Evolutionary conservation across 2,797 vertebrate species (phyloP), one percentile per base, ranked within the genome.

Genomic region (Chanos chanos): DNA sequence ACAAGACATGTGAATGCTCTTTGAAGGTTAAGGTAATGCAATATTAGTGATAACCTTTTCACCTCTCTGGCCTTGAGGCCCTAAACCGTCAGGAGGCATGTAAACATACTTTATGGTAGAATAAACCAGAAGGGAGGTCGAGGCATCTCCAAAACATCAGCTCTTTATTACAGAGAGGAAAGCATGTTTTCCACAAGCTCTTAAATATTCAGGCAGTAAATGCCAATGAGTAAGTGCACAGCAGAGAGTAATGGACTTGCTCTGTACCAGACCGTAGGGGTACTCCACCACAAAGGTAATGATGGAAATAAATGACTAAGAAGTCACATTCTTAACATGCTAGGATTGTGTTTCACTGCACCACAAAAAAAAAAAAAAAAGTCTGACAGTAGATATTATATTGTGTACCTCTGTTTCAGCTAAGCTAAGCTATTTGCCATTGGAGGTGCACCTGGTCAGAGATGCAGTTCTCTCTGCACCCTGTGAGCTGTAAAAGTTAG

Each of bases 41-140:
- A 39, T 61, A 53, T 70, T 64, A 52, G 15, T 78, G 87, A 90
- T 90, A 88, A 88, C 86, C 87, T 86, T 74, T 84, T 82, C 79
- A 86, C 84, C 79, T 70, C 49, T 43, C 9, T 64, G 63, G 75
- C 82, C 78, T 73, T 51, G 43, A 64, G 79, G 67, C 65, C 73
- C 63, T n/a, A n/a, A 70, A 67, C 61, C 69, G 71, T 71, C 70
- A 30, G 72, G 81, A 75, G 64, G 70, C 76, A 85, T 85, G 85
- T 87, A 86, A 89, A 89, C 85, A 84, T 84, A 79, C 84, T 89
- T 90, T 87, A 88, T 81, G 74, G 78, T 62, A 63, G 61, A 80
- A 83, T 87, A 86, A 90, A 88, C 81, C 80, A 76, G 69, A 1
- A 50, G 77, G 74, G 79, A 82, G 82, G 78, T 80, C 41, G 18